Evolutionary conservation across 2,113 vertebrate species (phyloP).

Genomic region (Alces alces): DNA sequence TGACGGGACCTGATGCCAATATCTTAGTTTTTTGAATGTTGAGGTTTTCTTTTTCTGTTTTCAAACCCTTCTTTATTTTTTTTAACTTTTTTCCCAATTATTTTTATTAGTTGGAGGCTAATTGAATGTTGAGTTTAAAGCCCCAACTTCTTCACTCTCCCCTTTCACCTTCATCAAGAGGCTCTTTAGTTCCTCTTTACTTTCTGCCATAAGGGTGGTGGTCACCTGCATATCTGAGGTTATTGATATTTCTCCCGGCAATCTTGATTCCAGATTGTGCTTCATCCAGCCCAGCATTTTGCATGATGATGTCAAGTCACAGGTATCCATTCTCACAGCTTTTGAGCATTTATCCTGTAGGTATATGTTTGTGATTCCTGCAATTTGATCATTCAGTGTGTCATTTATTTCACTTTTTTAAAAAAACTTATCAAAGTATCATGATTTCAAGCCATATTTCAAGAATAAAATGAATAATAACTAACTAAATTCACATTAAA

Average conservation of each 20-base stretch:
- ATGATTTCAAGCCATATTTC: background rate
- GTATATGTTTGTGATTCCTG: background rate
- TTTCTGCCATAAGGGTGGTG: background rate
- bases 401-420: background rate
- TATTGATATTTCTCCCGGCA: background rate
- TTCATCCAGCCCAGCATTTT: background rate
- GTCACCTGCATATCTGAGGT: background rate
- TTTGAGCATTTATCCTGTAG: background rate
- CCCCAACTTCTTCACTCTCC: background rate
- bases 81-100: no score
- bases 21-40: background rate
- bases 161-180: background rate
- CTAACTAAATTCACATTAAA: background rate
- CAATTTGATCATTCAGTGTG: background rate
- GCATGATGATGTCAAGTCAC: background rate
- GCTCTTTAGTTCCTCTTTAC: background rate
- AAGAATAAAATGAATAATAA: background rate
- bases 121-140: background rate
- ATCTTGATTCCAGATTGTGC: background rate
- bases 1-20: background rate
- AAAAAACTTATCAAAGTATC: background rate
- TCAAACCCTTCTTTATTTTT: no score
- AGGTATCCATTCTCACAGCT: background rate
- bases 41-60: background rate
- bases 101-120: no score